These are phyloP conservation scores for Atlantisia rogersi DNA, from an alignment of 2,113 vertebrate genomes.

Conservation along the genomic window DNA sequence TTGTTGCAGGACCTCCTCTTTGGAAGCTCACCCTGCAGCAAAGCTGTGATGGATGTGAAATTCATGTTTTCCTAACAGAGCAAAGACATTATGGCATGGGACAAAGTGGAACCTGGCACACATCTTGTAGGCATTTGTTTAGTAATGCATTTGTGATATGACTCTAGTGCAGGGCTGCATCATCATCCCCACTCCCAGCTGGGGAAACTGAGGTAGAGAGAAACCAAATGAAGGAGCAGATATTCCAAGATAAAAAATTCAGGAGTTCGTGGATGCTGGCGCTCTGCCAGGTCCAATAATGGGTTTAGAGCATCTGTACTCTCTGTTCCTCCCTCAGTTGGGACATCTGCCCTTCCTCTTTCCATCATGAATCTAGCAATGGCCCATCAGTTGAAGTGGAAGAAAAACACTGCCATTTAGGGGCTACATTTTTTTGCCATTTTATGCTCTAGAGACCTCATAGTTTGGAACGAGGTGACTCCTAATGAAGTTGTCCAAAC, in stretches of 20 bases:
- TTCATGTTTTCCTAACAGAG: not conserved
- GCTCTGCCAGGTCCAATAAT: not conserved
- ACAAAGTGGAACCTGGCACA: not conserved
- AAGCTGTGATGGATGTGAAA: not conserved
- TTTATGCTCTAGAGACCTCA: not conserved
- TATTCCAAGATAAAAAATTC: conserved; percentile 26
- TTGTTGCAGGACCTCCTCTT: not conserved
- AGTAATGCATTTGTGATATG: not conserved
- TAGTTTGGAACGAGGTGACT: not conserved
- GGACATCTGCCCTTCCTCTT: not conserved
- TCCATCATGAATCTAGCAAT: not conserved
- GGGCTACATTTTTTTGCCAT: not conserved
- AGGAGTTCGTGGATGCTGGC: not conserved
- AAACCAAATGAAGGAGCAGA: not conserved
- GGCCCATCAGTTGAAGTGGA: not conserved
- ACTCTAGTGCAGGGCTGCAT: not conserved
- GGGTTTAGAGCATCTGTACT: not conserved
- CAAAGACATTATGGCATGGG: not conserved
- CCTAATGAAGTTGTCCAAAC: not conserved
- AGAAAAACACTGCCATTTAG: not conserved
- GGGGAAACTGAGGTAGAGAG: conserved; percentile 13
- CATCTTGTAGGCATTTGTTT: not conserved
- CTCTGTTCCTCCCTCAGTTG: not conserved
- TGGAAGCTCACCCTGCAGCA: not conserved
- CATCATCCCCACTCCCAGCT: not conserved